phyloP scores from a whole-genome alignment of 2,888 invertebrate genomes.

The Cheiracanthium punctorium region DNA sequence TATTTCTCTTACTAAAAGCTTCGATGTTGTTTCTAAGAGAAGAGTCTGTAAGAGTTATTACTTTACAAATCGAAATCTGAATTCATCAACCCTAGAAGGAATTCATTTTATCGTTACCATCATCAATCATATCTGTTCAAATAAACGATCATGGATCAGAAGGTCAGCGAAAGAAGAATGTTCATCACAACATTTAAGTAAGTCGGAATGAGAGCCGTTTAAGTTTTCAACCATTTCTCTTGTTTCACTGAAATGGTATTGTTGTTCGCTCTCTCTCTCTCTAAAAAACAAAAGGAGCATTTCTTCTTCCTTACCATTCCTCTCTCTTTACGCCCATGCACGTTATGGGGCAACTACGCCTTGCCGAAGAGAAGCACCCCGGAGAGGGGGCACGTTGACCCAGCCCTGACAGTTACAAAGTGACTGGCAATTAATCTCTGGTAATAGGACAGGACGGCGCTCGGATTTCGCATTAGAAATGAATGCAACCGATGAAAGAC shows the following conservation, averaged over 20 bases:
- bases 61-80: too few species aligned
- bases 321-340: neutral
- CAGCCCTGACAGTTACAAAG: constrained; percentile 19
- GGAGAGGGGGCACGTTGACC: neutral
- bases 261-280: too few species aligned
- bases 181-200: neutral
- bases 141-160: neutral
- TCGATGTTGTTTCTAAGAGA: too few species aligned
- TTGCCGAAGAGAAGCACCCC: constrained; percentile 4
- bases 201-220: neutral
- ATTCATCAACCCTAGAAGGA: too few species aligned
- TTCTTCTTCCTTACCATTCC: neutral
- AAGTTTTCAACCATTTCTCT: neutral
- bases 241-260: neutral
- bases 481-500: constrained; percentile 18
- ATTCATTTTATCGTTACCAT: too few species aligned
- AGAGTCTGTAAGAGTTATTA: too few species aligned
- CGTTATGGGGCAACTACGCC: constrained; percentile 10
- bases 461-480: constrained; percentile 19
- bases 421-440: constrained; percentile 13
- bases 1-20: too few species aligned
- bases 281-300: neutral
- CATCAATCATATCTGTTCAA: neutral
- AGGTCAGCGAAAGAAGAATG: neutral
- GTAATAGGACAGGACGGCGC: constrained; percentile 14